Percentiles rank a stretch among this genome's conserved stretches.
Conservation (phyloP, 2,888 invertebrate species). For the Sisyra nigra region DNA sequence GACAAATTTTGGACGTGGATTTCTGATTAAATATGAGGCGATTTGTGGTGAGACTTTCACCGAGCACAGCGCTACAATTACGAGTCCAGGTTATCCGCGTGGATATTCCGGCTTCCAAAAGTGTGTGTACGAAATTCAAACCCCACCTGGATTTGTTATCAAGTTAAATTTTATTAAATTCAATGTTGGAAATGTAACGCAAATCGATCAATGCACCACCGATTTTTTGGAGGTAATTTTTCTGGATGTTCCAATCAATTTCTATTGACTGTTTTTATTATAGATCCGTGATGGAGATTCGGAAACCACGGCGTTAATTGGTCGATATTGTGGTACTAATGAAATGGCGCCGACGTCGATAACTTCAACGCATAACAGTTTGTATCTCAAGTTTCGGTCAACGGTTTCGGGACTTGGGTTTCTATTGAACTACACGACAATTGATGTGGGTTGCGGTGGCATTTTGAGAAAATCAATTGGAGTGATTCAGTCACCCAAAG, state of each 20-base stretch:
- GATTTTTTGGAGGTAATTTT: background rate
- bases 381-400: conserved; percentile 48
- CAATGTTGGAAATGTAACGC: background rate
- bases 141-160: conserved; percentile 46
- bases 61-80: conserved; percentile 41
- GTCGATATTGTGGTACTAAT: conserved; percentile 46
- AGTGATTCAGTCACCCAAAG: conserved; percentile 45
- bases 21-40: conserved; percentile 39
- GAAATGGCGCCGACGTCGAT: conserved; percentile 36
- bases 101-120: conserved; percentile 40
- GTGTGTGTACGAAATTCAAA: conserved; percentile 53
- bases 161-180: conserved; percentile 40
- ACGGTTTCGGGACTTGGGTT: conserved; percentile 52
- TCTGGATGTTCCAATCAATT: too few species aligned
- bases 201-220: background rate
- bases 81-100: conserved; percentile 61
- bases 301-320: conserved; percentile 43
- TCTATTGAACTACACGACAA: conserved; percentile 52
- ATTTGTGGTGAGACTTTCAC: conserved; percentile 48
- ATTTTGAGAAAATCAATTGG: conserved; percentile 42
- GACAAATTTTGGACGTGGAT: conserved; percentile 32
- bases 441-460: conserved; percentile 57
- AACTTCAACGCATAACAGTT: conserved; percentile 53
- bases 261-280: conserved; percentile 10
- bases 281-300: conserved; percentile 57